Percentiles rank a stretch among this genome's conserved stretches.
Evolutionary conservation across 2,888 invertebrate genomes (phyloP).

Genomic region (Phalera bucephala): DNA sequence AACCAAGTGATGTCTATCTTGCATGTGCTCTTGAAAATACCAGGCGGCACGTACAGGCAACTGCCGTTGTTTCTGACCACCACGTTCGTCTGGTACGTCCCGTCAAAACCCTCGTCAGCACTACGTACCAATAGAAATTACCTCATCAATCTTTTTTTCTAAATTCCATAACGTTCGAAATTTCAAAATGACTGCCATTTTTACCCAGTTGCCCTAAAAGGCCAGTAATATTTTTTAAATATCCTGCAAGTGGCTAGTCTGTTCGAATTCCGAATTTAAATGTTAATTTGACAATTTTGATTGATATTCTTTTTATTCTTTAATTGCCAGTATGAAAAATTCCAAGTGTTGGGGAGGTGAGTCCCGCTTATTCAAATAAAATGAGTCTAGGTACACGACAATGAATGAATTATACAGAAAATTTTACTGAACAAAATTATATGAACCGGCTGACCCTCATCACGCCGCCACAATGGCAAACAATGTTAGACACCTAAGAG

Average conservation of each 20-base stretch:
- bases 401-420: slow-evolving; percentile 26
- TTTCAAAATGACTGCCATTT: too few species aligned
- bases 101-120: slow-evolving; percentile 99
- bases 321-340: background rate
- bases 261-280: too few species aligned
- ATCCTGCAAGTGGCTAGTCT: too few species aligned
- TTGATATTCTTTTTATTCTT: background rate
- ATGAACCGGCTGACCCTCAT: slow-evolving; percentile 47
- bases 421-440: slow-evolving; percentile 43
- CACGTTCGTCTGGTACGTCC: slow-evolving; percentile 99
- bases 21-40: slow-evolving; percentile 99
- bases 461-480: slow-evolving; percentile 47
- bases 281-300: background rate
- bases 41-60: slow-evolving; percentile 99
- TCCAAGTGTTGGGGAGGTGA: background rate
- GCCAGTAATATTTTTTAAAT: too few species aligned
- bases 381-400: slow-evolving; percentile 10
- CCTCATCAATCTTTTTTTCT: slow-evolving; percentile 30
- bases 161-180: background rate
- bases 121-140: slow-evolving; percentile 82
- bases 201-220: too few species aligned
- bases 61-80: slow-evolving; percentile 99
- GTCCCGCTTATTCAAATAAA: slow-evolving; percentile 6
- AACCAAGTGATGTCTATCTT: slow-evolving; percentile 99
- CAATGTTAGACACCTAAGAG: slow-evolving; percentile 32